Evolutionary conservation across 2,113 vertebrate species (phyloP), one percentile per base, ranked within the genome.

Genomic region (Trogon surrucura): DNA sequence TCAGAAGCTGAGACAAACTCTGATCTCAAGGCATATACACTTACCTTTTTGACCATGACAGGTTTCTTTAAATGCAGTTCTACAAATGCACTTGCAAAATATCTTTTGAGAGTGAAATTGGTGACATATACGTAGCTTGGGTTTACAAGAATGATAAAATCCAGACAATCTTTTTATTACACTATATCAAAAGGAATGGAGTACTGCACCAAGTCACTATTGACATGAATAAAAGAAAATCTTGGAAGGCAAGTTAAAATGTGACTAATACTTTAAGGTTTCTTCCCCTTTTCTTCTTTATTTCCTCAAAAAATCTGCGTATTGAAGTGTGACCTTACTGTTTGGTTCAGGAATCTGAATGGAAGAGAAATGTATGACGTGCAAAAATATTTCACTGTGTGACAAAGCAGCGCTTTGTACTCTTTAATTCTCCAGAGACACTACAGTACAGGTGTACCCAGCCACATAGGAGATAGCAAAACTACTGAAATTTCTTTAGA

Each of bases 351-450:
- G 41, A 41, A 41, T 41, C 41, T 41, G 41, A 41, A 41, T 67
- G n/a, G 36, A 5, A 12, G 47, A 30, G 47, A 47, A 56, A 58
- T 6, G 9, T 16, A 13, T 25, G n/a, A n/a, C 22, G 4, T 7
- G 47, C 18, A 72, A 38, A 78, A 78, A 5, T 27, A 38, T 45
- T 82, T 71, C 23, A 10, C 45, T 50, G 13, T n/a, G n/a, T 67
- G 58, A 26, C 32, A 13, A 23, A 61, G 14, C 19, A 61, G 44
- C 8, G 38, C 0, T 0, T 26, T 38, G 22, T 27, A 7, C 16
- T 45, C 44, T 58, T 50, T 26, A 41, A 34, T 60, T 44, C 38
- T 50, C 38, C 3, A 5, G 32, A 7, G 23, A 15, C 3, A 1
- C 38, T 25, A 2, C 47, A 58, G 34, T 14, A 21, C 10, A 21